These are phyloP conservation scores for Sternarchorhynchus goeldii DNA, from an alignment of 2,797 vertebrate genomes.

Conservation along the genomic window DNA sequence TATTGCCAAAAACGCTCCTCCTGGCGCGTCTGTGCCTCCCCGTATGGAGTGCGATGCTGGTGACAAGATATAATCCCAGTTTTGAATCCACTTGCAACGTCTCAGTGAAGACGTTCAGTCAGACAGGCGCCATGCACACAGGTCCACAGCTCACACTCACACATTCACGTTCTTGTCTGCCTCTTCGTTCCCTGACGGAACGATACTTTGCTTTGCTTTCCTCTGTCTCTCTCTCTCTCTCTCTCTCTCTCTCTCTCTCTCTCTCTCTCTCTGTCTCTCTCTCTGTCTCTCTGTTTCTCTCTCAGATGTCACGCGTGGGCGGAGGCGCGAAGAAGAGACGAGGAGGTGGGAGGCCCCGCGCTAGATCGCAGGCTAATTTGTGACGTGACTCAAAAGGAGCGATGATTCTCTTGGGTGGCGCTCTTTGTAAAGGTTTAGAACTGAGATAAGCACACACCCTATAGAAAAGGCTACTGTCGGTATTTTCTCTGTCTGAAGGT, in stretches of 20 bases:
- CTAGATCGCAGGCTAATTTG: conserved; percentile 66
- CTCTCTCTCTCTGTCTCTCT: conserved; percentile 65
- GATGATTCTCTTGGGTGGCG: conserved; percentile 25
- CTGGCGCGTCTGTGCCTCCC: conserved; percentile 60
- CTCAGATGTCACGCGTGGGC: conserved; percentile 77
- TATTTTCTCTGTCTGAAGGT: too few species aligned
- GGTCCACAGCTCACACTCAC: conserved; percentile 6
- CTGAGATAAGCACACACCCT: too few species aligned
- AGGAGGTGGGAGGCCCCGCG: conserved; percentile 69
- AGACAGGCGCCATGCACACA: conserved; percentile 68
- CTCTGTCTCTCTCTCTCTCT: conserved; percentile 56
- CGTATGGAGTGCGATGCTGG: conserved; percentile 53
- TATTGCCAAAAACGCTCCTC: conserved; percentile 66
- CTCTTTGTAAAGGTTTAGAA: conserved; percentile 8
- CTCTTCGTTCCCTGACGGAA: conserved; percentile 26
- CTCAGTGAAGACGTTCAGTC: conserved; percentile 64
- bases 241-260: conserved; percentile 57
- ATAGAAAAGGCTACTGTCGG: too few species aligned
- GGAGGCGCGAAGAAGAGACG: conserved; percentile 67
- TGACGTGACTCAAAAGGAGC: conserved; percentile 44
- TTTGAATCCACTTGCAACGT: conserved; percentile 64
- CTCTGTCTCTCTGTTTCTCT: conserved; percentile 66
- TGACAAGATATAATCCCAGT: conserved; percentile 67
- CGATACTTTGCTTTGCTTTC: conserved; percentile 33
- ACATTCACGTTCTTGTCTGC: background rate